Percentiles rank a stretch among this genome's conserved stretches.
Evolutionary conservation across 2,888 invertebrate species (phyloP).

Genomic region (Hofmannophila pseudospretella): DNA sequence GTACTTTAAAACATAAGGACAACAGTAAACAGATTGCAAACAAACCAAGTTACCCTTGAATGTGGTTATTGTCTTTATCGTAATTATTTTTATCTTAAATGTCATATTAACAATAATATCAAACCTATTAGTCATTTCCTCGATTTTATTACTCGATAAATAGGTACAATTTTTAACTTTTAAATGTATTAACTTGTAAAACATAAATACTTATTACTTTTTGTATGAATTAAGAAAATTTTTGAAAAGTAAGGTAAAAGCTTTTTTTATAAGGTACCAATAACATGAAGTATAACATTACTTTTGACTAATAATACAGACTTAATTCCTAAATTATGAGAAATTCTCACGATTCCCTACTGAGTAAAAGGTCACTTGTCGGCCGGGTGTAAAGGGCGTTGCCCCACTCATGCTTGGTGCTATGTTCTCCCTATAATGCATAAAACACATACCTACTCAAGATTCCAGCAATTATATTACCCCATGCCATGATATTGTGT

Average conservation of each 20-base stretch:
- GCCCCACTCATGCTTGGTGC: slow-evolving; percentile 36
- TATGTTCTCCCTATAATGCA: slow-evolving; percentile 21
- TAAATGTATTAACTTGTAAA: too few species aligned
- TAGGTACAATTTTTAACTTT: too few species aligned
- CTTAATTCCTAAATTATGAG: neutral
- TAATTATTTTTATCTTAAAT: neutral
- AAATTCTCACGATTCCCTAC: slow-evolving; percentile 1
- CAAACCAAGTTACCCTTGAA: slow-evolving; percentile 5
- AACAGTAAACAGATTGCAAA: slow-evolving; percentile 1
- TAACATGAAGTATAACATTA: too few species aligned
- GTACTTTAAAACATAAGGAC: too few species aligned
- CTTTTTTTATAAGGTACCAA: too few species aligned
- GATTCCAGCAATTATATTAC: too few species aligned
- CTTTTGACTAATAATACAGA: too few species aligned
- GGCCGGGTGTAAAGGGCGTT: slow-evolving; percentile 50
- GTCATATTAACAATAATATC: neutral
- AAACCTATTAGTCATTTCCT: neutral
- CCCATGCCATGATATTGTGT: too few species aligned
- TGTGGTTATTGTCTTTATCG: slow-evolving; percentile 7
- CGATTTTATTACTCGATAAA: neutral
- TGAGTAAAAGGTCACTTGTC: slow-evolving; percentile 61
- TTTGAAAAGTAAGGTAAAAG: too few species aligned
- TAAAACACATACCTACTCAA: neutral
- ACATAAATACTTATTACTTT: too few species aligned
- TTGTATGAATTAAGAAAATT: too few species aligned